phyloP scores from a whole-genome alignment of 2,113 vertebrate species.

The Prolemur simus region DNA sequence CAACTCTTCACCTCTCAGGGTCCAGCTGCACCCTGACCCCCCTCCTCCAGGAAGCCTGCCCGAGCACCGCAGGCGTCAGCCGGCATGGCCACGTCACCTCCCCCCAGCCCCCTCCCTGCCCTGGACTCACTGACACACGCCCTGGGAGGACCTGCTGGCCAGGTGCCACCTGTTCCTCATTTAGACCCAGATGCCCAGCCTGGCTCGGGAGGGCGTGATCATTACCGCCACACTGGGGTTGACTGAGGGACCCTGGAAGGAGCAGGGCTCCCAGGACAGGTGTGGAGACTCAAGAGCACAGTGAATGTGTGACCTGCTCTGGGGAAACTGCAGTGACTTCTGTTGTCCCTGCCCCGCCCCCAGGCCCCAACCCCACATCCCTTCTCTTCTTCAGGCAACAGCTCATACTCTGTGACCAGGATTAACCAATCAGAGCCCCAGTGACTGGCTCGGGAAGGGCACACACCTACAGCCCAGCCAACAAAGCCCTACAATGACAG shows the following conservation, averaged over 20 bases:
- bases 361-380: too few relatives aligned
- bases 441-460: background rate
- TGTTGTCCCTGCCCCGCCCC: background rate
- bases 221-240: background rate
- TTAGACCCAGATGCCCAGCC: background rate
- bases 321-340: background rate
- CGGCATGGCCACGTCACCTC: background rate
- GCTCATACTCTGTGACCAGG: background rate
- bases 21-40: too few relatives aligned
- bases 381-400: background rate
- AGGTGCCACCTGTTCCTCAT: background rate
- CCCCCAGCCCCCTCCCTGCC: background rate
- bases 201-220: background rate
- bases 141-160: background rate
- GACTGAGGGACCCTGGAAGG: background rate
- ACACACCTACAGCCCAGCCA: background rate
- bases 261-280: background rate
- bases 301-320: background rate
- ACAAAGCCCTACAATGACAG: background rate
- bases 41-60: background rate
- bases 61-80: background rate
- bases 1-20: background rate
- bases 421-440: background rate
- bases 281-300: background rate
- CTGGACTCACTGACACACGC: background rate